Evolutionary conservation across 2,113 vertebrate genomes (phyloP).

Genomic region (Phycodurus eques): DNA sequence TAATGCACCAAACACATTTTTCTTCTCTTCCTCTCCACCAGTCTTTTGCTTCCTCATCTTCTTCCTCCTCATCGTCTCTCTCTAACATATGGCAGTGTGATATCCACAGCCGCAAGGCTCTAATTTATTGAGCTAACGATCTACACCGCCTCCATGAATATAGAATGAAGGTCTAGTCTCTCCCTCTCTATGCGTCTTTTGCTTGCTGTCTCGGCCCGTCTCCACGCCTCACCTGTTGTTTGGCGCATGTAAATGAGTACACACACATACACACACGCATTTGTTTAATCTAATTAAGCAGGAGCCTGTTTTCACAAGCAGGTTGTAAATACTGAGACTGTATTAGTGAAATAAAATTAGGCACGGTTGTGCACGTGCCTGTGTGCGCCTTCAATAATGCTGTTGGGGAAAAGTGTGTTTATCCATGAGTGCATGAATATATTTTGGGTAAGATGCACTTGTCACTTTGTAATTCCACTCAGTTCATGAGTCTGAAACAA

Average conservation of each 20-base stretch:
- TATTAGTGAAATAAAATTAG: constrained; percentile 60
- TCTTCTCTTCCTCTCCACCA: constrained; percentile 32
- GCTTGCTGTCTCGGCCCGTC: constrained; percentile 30
- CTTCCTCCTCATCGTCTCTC: constrained; percentile 17
- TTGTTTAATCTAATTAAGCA: constrained; percentile 63
- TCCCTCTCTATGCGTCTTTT: constrained; percentile 15
- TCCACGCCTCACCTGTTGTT: constrained; percentile 63
- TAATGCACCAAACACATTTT: constrained; percentile 51
- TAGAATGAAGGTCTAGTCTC: constrained; percentile 60
- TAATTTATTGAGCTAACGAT: constrained; percentile 75
- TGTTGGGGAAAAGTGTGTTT: constrained; percentile 6
- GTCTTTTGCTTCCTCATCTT: constrained; percentile 18
- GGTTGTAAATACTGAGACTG: constrained; percentile 61
- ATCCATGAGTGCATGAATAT: constrained; percentile 6
- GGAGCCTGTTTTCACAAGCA: constrained; percentile 59
- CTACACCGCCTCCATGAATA: constrained; percentile 66
- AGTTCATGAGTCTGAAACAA: constrained; percentile 35
- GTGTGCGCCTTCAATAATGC: constrained; percentile 3
- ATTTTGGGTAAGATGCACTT: constrained; percentile 16
- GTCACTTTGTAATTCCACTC: constrained; percentile 38
- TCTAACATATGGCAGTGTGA: constrained; percentile 69
- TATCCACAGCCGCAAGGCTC: constrained; percentile 68
- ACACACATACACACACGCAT: constrained; percentile 13
- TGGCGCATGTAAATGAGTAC: constrained; percentile 39
- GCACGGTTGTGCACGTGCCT: constrained; percentile 17